Base-by-base conservation (phyloP, 2,113 vertebrate species). In the Podarcis raffonei region DNA sequence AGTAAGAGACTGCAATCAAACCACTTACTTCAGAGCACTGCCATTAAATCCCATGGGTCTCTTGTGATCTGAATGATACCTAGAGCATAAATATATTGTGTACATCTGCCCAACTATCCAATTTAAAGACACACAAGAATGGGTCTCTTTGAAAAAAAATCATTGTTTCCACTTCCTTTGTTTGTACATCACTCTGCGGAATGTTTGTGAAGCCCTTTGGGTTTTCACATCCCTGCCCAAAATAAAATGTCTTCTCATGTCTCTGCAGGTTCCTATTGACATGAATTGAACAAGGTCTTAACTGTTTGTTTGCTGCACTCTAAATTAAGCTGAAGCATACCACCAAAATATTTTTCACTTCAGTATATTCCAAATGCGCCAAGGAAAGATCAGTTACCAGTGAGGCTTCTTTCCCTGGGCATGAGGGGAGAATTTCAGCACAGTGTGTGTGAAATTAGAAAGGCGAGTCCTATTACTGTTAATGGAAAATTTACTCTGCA, bases 401-500 rank as follows among this genome's bases (percentile, higher is more conserved):
- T 48, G 25, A 11, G 9, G 2, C 57, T 91, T 85, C 13, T 82
- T 87, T 84, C 35, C 37, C 81, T 69, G 59, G 87, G 1, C 18
- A 59, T 57, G 37, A 66, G 65, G 20, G 48, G 39, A 84, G n/a
- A 39, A 6, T 23, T 2, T 30, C 76, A 71, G 32, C 48, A 84
- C 66, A 39, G 42, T 0, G 18, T 80, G 78, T n/a, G n/a, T 81
- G 83, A 85, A 87, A 85, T 0, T 1, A 91, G 77, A 81, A 1
- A 3, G 1, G 16, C 48, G 18, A 75, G 71, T 83, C 82, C 82
- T 81, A 57, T 62, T 87, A 92, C 48, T 3, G 12, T 32, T 65
- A 37, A 89, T 57, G 72, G 84, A 89, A 88, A 89, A 92, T 39
- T 57, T 87, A 82, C 66, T 84, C 85, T 39, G 57, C 39, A 0